These are phyloP conservation scores for Sceliomorpha sp. DNA, from an alignment of 2,888 invertebrate species.

Conservation along the genomic window DNA sequence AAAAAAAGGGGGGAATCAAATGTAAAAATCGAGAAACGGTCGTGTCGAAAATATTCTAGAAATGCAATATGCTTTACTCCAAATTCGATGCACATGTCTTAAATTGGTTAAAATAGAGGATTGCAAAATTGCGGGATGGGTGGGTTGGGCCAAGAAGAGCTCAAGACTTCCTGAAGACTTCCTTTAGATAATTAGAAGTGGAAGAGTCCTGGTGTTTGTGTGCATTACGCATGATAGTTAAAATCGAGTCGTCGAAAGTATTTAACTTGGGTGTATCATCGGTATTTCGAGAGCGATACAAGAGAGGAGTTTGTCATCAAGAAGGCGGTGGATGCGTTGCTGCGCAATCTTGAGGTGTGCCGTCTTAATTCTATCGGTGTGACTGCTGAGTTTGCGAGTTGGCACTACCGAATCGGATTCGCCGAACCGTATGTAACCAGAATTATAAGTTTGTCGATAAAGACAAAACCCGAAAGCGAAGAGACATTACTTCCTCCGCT, in stretches of 20 bases:
- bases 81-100: too few species aligned
- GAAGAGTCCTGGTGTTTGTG: neutral
- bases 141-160: constrained; percentile 76
- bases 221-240: neutral
- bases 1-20: constrained; percentile 7
- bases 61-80: too few species aligned
- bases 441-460: constrained; percentile 48
- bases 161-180: constrained; percentile 79
- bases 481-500: constrained; percentile 29
- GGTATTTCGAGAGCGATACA: constrained; percentile 59
- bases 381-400: constrained; percentile 76
- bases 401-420: constrained; percentile 77
- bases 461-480: constrained; percentile 37
- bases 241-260: constrained; percentile 28
- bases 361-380: constrained; percentile 76
- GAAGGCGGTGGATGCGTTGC: constrained; percentile 69
- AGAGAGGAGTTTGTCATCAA: constrained; percentile 62
- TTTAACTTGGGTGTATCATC: constrained; percentile 13
- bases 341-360: constrained; percentile 76
- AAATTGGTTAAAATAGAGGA: too few species aligned
- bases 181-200: neutral
- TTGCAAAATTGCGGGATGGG: constrained; percentile 47
- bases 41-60: too few species aligned
- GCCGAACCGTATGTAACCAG: constrained; percentile 78
- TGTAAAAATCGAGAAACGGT: neutral